Percentiles rank a stretch among this genome's conserved stretches.
phyloP scores from a whole-genome alignment of 2,797 vertebrate genomes.

The Hylomyscus alleni region DNA sequence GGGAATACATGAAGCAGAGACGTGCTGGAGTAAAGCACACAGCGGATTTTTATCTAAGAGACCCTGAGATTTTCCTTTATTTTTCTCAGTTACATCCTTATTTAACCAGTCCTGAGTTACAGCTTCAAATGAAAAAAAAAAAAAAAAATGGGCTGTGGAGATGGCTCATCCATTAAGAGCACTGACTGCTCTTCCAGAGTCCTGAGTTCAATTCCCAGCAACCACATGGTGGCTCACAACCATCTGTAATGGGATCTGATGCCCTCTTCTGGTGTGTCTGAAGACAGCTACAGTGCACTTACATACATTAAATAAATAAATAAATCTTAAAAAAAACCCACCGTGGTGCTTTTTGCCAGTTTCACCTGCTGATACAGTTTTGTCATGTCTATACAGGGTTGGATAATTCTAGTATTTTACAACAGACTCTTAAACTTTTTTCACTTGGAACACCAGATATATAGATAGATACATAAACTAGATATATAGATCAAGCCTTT shows the following conservation, averaged over 20 bases:
- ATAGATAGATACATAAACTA: background rate
- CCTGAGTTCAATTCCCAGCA: too few relatives aligned
- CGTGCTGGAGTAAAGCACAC: background rate
- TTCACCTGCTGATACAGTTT: background rate
- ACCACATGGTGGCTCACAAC: too few relatives aligned
- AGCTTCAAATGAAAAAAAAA: background rate
- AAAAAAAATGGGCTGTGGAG: too few relatives aligned
- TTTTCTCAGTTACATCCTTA: slow-evolving; percentile 30
- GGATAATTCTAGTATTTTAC: background rate
- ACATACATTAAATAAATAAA: too few relatives aligned
- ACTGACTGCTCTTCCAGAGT: too few relatives aligned
- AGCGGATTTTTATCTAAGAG: background rate
- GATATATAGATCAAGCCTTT: background rate
- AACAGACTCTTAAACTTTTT: background rate
- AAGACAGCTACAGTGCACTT: too few relatives aligned
- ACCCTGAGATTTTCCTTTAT: background rate
- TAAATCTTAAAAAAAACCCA: too few relatives aligned
- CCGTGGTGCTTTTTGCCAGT: background rate
- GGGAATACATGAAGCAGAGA: slow-evolving; percentile 39
- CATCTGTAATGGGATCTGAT: too few relatives aligned
- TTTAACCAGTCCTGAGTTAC: background rate
- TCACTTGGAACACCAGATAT: background rate
- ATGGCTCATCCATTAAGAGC: too few relatives aligned
- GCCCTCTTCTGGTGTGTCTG: too few relatives aligned
- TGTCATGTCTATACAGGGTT: background rate